These are phyloP conservation scores for Danionella dracula DNA, from an alignment of 2,797 vertebrate genomes.

Conservation along the genomic window DNA sequence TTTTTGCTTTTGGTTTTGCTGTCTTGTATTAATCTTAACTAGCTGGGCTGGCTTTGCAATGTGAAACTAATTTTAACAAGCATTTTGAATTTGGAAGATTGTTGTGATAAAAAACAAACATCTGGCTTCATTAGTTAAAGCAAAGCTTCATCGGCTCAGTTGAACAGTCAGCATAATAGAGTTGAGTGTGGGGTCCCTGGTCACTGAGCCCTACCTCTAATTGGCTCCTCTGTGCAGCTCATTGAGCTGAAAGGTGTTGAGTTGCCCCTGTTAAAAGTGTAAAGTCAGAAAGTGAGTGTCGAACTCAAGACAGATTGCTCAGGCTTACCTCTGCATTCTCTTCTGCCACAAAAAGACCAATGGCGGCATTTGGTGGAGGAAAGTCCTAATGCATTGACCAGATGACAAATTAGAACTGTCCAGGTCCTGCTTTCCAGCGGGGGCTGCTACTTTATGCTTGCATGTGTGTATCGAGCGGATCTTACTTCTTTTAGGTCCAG, in stretches of 20 bases:
- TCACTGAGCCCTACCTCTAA: conserved; percentile 66
- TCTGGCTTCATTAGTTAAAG: too few relatives aligned
- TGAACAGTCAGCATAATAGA: conserved; percentile 57
- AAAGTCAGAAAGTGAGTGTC: conserved; percentile 33
- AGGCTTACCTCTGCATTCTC: conserved; percentile 39
- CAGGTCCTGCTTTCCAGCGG: conserved; percentile 25
- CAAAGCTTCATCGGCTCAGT: conserved; percentile 39
- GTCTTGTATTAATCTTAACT: not conserved
- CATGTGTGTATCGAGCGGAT: conserved; percentile 33
- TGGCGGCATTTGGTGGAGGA: conserved; percentile 20
- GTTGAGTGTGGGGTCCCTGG: conserved; percentile 45
- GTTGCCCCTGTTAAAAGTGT: conserved; percentile 64
- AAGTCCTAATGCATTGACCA: conserved; percentile 41
- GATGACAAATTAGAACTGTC: conserved; percentile 42
- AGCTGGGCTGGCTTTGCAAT: too few relatives aligned
- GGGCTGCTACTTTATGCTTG: conserved; percentile 26
- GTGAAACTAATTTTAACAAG: not conserved
- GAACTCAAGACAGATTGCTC: conserved; percentile 32
- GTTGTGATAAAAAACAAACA: too few relatives aligned
- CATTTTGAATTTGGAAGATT: not conserved
- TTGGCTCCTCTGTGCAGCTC: conserved; percentile 74
- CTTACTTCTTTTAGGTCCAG: conserved; percentile 29
- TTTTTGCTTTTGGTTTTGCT: not conserved
- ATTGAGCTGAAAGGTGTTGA: conserved; percentile 61
- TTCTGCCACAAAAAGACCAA: conserved; percentile 29